These are phyloP conservation scores for Drosophila multiciliata DNA, from an alignment of 2,888 invertebrate genomes.

Conservation along the genomic window DNA sequence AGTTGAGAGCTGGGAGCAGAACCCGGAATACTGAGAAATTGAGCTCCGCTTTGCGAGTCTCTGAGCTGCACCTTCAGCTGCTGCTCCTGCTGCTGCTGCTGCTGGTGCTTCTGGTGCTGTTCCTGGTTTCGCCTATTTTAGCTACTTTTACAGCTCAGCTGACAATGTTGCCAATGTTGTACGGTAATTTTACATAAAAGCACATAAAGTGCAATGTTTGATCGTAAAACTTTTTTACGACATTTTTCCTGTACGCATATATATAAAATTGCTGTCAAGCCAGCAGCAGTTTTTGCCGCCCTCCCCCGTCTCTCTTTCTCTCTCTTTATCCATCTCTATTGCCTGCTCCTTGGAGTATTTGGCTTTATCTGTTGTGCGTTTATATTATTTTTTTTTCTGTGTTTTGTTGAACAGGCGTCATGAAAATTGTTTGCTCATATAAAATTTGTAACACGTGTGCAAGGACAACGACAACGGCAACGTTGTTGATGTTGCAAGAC, in stretches of 20 bases:
- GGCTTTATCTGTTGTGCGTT: slow-evolving; percentile 74
- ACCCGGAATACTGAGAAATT: slow-evolving; percentile 28
- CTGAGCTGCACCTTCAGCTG: slow-evolving; percentile 53
- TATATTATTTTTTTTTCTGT: slow-evolving; percentile 55
- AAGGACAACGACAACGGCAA: slow-evolving; percentile 14
- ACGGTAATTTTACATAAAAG: slow-evolving; percentile 81
- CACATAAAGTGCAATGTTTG: slow-evolving; percentile 82
- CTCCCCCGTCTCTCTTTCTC: background rate
- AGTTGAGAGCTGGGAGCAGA: slow-evolving; percentile 18
- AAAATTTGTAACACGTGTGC: slow-evolving; percentile 81
- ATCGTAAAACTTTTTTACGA: slow-evolving; percentile 83
- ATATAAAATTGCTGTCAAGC: slow-evolving; percentile 65
- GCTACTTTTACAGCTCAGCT: slow-evolving; percentile 78
- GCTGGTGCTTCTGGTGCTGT: slow-evolving; percentile 20
- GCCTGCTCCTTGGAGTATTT: slow-evolving; percentile 65
- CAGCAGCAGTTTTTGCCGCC: slow-evolving; percentile 20
- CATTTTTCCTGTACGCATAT: slow-evolving; percentile 77
- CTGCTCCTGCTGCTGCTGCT: slow-evolving; percentile 30
- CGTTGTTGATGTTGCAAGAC: slow-evolving; percentile 18
- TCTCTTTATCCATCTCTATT: background rate
- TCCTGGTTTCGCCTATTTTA: slow-evolving; percentile 43
- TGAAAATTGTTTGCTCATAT: slow-evolving; percentile 75
- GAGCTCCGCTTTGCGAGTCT: slow-evolving; percentile 11
- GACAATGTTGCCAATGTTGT: slow-evolving; percentile 80
- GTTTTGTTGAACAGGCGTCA: slow-evolving; percentile 24